phyloP scores from a whole-genome alignment of 2,113 vertebrate species.

The Rhineura floridana region DNA sequence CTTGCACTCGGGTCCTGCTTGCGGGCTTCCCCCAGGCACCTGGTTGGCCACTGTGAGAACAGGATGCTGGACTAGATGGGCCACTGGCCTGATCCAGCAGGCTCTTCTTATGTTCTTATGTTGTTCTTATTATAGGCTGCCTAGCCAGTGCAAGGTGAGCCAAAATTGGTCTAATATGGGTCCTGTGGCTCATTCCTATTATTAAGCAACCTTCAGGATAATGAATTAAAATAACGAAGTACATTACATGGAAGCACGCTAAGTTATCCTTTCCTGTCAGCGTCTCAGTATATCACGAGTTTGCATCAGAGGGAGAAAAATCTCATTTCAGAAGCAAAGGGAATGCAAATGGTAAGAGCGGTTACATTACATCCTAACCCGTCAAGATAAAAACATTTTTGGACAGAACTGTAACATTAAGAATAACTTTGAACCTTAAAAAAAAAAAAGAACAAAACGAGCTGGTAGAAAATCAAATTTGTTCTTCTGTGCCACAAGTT shows the following conservation, averaged over 20 bases:
- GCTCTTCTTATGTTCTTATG: no score
- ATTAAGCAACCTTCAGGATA: neutral
- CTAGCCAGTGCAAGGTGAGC: neutral
- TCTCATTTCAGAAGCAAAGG: conserved; percentile 11
- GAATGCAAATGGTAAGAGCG: conserved; percentile 22
- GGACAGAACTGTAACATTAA: neutral
- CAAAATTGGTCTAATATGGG: neutral
- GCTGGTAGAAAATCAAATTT: no score
- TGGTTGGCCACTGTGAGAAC: no score
- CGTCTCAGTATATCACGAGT: conserved; percentile 36
- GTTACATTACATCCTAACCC: neutral
- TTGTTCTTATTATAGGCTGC: no score
- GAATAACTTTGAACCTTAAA: neutral
- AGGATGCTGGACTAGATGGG: no score
- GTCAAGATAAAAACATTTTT: neutral
- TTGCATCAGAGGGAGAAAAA: conserved; percentile 40
- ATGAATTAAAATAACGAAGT: neutral
- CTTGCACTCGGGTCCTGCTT: no score
- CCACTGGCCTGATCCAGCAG: no score
- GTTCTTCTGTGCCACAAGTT: neutral
- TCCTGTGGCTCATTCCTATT: neutral
- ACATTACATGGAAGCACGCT: conserved; percentile 41
- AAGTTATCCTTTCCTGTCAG: conserved; percentile 33
- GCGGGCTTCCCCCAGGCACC: no score
- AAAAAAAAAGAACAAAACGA: neutral